A percentile compares a stretch with the other conserved stretches of the same genome.
Conservation (phyloP, 2,888 invertebrate species). For the Timema podura region DNA sequence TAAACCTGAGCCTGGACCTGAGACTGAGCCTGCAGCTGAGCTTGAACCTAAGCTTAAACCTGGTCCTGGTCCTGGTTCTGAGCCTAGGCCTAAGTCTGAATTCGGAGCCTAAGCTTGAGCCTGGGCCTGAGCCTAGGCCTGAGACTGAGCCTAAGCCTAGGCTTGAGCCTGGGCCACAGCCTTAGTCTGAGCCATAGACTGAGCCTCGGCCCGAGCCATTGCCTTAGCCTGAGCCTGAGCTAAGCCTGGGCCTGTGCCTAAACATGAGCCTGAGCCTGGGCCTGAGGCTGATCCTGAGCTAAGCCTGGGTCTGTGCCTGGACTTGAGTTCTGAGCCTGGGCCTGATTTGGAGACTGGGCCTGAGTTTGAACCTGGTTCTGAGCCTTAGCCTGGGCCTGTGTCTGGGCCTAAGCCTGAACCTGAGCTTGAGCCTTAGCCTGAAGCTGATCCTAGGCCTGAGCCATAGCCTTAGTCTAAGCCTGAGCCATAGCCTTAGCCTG, state of each 20-base stretch:
- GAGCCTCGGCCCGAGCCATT: constrained; percentile 1
- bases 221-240: too few relatives aligned
- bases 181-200: constrained; percentile 13
- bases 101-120: too few relatives aligned
- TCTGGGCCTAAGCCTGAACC: constrained; percentile 34
- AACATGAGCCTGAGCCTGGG: too few relatives aligned
- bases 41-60: constrained; percentile 1
- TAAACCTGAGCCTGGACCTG: constrained; percentile 6
- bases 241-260: too few relatives aligned
- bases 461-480: too few relatives aligned
- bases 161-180: constrained; percentile 13
- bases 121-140: too few relatives aligned
- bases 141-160: too few relatives aligned
- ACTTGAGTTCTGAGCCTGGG: not conserved
- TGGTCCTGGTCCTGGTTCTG: constrained; percentile 35
- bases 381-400: not conserved
- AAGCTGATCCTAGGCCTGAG: too few relatives aligned
- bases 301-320: not conserved
- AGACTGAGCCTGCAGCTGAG: constrained; percentile 29
- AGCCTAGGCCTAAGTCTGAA: too few relatives aligned
- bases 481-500: too few relatives aligned
- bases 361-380: not conserved
- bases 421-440: constrained; percentile 28
- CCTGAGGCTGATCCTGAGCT: not conserved
- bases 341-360: not conserved